Percentiles rank a stretch among this genome's conserved stretches.
phyloP scores from a whole-genome alignment of 2,888 invertebrate species.

The Drosophila eohydei region DNA sequence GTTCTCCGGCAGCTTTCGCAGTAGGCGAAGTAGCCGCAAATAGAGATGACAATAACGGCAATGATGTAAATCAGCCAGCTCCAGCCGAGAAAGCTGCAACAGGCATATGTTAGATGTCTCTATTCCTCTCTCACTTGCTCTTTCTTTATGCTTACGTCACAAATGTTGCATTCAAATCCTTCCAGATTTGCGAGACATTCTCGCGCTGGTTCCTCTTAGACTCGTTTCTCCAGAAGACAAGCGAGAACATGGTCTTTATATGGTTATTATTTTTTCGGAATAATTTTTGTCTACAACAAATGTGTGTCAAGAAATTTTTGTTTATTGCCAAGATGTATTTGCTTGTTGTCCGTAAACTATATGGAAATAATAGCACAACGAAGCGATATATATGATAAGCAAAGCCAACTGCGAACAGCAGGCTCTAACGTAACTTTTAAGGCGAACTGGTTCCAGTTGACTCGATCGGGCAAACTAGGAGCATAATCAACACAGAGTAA shows the following conservation, averaged over 20 bases:
- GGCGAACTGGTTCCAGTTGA: not conserved
- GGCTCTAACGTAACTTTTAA: not conserved
- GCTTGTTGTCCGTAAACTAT: slow-evolving; percentile 11
- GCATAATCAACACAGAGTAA: not conserved
- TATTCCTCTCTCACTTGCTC: not conserved
- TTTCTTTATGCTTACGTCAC: slow-evolving; percentile 51
- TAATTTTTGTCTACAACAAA: slow-evolving; percentile 58
- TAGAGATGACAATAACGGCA: slow-evolving; percentile 66
- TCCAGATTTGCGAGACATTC: slow-evolving; percentile 59
- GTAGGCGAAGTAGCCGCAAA: slow-evolving; percentile 76
- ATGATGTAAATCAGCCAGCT: slow-evolving; percentile 81
- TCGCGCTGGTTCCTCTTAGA: slow-evolving; percentile 52
- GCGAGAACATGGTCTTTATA: slow-evolving; percentile 48
- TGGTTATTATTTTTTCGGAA: slow-evolving; percentile 25
- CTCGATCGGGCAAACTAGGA: too few species aligned
- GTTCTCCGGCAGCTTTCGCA: slow-evolving; percentile 70
- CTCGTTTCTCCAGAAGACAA: slow-evolving; percentile 60
- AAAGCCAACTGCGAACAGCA: slow-evolving; percentile 25
- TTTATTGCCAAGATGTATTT: slow-evolving; percentile 37
- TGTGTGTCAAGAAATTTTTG: slow-evolving; percentile 31
- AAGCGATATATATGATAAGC: not conserved
- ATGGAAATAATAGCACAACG: not conserved
- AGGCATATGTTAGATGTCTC: not conserved
- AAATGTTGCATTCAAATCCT: slow-evolving; percentile 68
- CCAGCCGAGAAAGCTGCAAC: slow-evolving; percentile 73